These are phyloP conservation scores for Botia almorhae DNA, from an alignment of 2,797 vertebrate species.

Conservation along the genomic window DNA sequence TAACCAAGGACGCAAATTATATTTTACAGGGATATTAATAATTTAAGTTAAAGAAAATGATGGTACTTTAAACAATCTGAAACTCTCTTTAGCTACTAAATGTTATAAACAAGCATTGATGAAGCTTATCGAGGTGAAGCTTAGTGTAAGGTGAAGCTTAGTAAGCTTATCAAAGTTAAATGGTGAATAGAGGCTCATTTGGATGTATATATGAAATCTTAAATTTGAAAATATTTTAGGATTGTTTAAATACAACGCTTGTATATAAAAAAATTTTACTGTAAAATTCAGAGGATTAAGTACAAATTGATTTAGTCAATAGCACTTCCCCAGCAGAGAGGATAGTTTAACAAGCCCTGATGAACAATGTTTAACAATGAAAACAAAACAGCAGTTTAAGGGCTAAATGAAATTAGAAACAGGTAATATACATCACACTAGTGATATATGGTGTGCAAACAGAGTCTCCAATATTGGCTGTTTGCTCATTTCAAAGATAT, in stretches of 20 bases:
- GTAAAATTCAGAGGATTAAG: too few species aligned
- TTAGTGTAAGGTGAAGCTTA: too few species aligned
- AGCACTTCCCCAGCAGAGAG: slow-evolving; percentile 54
- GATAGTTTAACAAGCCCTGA: slow-evolving; percentile 58
- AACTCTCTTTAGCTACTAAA: neutral
- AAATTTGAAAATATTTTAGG: too few species aligned
- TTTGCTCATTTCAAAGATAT: neutral
- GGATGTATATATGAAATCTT: neutral
- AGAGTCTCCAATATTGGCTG: slow-evolving; percentile 45
- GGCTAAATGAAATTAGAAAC: slow-evolving; percentile 1
- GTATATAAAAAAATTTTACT: too few species aligned
- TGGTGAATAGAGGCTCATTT: neutral
- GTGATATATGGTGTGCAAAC: slow-evolving; percentile 53
- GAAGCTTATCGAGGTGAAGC: too few species aligned
- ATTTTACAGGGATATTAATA: neutral
- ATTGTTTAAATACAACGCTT: too few species aligned
- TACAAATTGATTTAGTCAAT: too few species aligned
- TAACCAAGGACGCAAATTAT: too few species aligned
- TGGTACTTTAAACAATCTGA: neutral
- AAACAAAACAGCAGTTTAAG: neutral
- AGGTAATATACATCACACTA: neutral
- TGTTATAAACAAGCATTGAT: neutral
- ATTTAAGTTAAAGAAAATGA: neutral
- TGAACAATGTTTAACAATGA: neutral
- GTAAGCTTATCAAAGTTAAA: neutral